Base-by-base conservation (phyloP, 1,140 invertebrate genomes). In the Drosophila santomea region DNA sequence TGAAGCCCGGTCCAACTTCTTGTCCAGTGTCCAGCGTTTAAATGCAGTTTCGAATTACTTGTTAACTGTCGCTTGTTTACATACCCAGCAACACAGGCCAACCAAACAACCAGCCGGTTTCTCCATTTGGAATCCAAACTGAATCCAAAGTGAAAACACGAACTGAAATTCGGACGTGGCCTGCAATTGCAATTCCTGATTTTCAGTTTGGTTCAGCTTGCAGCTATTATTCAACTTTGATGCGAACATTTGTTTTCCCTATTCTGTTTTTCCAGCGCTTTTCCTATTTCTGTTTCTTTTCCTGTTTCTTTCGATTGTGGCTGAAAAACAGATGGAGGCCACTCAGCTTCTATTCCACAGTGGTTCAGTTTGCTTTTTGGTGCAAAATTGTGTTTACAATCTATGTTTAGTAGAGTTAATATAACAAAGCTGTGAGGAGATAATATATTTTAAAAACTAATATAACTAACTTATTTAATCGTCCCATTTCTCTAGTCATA, bases 181-280 rank as follows among this genome's bases (percentile, higher is more conserved):
- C 61, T 73, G 60, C 76, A 56, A 69, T 68, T 68, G 45, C 59
- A 15, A 71, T 80, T 84, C 64, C 59, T 88, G 83, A 86, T 82
- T 86, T 86, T 20, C 71, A 71, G 66, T 50, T 51, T 58, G 25
- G 25, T 35, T 36, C 61, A 52, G 61, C 58, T 79, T 74, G 63
- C 55, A 80, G 71, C 84, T 63, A 84, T 88, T 79, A 82, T 88
- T 86, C 82, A 83, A 83, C 71, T 76, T 83, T 86, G 67, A 85
- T 84, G 77, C 59, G 73, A 55, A 71, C 80, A 81, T 73, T 81
- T 77, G 45, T 58, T 51, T 52, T 52, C 23, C 60, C 25, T 23
- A 14, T 38, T 12, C 36, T 5, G 11, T 47, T 43, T 6, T 57
- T 7, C 20, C 8, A 56, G 14, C 38, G 12, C 14, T 39, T 39